Evolutionary conservation across 2,888 invertebrate genomes (phyloP), one percentile per base, ranked within the genome.

Genomic region (Stenoptilia bipunctidactyla): DNA sequence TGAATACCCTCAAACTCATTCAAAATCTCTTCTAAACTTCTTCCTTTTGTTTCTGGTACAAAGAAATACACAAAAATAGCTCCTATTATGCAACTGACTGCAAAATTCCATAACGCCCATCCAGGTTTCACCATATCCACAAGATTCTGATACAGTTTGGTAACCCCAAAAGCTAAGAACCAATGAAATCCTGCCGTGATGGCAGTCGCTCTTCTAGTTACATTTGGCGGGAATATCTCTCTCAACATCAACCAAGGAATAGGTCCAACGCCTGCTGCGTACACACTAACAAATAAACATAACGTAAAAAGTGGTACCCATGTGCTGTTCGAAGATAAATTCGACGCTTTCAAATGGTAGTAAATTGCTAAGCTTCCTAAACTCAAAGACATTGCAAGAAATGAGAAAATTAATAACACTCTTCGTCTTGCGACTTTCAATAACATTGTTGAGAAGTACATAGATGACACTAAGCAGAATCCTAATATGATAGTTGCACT

Each of bases 191-290:
- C 85, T 2, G 89, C 88, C 0, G 90, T 87, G n/a, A 91, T 72
- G 0, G 90, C 88, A 15, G 89, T 88, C 0, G 92, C 91, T 41
- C 86, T 58, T 35, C 85, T 87, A 37, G 87, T 89, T 0, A 87
- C 86, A 44, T 89, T 84, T 0, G 85, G 63, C 4, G 91, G 83
- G 50, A 92, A 88, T 33, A 92, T 79, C 61, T 91, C 91, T 36
- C 90, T 75, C 13, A 88, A 53, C 85, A 92, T 87, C 54, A 91
- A 66, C 90, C 91, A 91, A 0, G 91, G 91, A 15, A 92, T 88
- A 0, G 91, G 90, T 0, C 91, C 91, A 13, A 86, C 88, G 1
- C 92, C 92, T 15, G 88, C 64, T 0, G 89, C 88, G 53, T 89
- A 92, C 0, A 85, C 79, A 2, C 84, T 72, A 1, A 90, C 86